Evolutionary conservation across 2,113 vertebrate species (phyloP), one percentile per base, ranked within the genome.

Genomic region (Megaceryle torquata): DNA sequence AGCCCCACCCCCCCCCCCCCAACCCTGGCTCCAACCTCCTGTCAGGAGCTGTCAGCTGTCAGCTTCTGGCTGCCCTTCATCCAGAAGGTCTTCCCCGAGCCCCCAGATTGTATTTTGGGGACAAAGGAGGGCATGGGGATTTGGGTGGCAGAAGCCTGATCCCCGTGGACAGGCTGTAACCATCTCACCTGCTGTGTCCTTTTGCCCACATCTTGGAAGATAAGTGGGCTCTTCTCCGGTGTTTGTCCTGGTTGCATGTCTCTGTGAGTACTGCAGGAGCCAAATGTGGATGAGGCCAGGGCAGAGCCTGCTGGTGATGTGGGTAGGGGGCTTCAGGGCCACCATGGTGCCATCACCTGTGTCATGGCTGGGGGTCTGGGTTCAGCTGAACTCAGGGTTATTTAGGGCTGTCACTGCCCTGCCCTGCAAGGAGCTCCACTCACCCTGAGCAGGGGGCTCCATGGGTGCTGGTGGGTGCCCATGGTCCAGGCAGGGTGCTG

Each of bases 81-180:
- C 37, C 37, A 28, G 53, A 29, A 54, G 26, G 53, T 29, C 53
- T 29, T 28, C 53, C 53, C 26, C 15, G 53, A 31, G 56, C 35
- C 13, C 64, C 50, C 0, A 0, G 9, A 33, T 2, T 2, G 16
- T 2, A 11, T 37, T 31, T 8, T 2, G 4, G 33, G 15, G 37
- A 56, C 56, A 37, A 37, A 33, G 28, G 26, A 25, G 54, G 7
- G 11, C 31, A 9, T 37, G 20, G 15, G 26, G 19, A 3, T 50
- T 17, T 14, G 60, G 31, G 46, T 11, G 48, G 35, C 1, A 7
- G 35, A 5, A 18, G 25, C 29, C 78, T 5, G 0, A 8, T 37
- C 61, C 48, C 50, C 12, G 24, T 25, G 50, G 50, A 51, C 22
- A 51, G 11, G 24, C 20, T 51, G 50, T 22, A 51, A 51, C 50